Percentiles rank a stretch among this genome's conserved stretches.
phyloP scores from a whole-genome alignment of 2,797 vertebrate species.

The Eidolon dupreanum region DNA sequence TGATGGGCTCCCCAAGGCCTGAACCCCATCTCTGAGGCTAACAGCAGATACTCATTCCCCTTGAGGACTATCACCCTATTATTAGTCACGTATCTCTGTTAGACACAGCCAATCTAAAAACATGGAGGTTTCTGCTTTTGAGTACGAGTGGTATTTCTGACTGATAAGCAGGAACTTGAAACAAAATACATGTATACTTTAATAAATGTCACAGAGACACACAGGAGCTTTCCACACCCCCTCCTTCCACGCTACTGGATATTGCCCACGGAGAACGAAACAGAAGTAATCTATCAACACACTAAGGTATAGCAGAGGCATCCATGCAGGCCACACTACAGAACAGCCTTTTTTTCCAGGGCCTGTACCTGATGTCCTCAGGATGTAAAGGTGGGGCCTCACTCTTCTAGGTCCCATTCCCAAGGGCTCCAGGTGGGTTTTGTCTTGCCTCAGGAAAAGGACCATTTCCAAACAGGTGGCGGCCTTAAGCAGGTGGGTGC shows the following conservation, averaged over 20 bases:
- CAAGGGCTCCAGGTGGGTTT: fast-evolving
- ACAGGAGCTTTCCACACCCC: fast-evolving
- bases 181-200: neutral
- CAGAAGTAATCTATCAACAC: neutral
- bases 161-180: neutral
- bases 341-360: neutral
- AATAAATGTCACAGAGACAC: neutral
- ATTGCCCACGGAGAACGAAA: neutral
- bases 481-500: neutral
- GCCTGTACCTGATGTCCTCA: fast-evolving
- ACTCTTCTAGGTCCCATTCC: neutral
- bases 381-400: neutral
- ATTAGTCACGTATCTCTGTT: neutral
- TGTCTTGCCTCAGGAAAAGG: neutral
- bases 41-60: neutral
- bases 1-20: neutral
- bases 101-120: neutral
- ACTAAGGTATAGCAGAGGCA: neutral
- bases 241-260: too few species aligned
- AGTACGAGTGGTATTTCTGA: neutral
- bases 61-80: fast-evolving
- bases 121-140: neutral
- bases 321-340: neutral
- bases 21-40: neutral
- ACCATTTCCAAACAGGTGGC: neutral